Evolutionary conservation across 2,888 invertebrate species (phyloP), one percentile per base, ranked within the genome.

Genomic region (Schrankia costaestrigalis): DNA sequence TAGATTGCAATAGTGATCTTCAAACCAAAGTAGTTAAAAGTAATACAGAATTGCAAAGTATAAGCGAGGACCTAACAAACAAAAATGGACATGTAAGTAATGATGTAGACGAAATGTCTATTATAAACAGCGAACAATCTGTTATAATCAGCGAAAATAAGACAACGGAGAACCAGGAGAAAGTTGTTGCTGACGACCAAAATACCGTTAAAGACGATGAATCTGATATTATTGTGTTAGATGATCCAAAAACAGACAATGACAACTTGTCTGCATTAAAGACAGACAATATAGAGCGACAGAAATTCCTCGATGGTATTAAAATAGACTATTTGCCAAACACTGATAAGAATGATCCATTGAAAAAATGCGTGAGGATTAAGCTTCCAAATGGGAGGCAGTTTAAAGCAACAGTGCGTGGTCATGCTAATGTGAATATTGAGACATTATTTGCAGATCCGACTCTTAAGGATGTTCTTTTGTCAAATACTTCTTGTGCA

Each of bases 381-480:
- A 70, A 56, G 33, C 51, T 84, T 30, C 68, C 78, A 3, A 75
- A 75, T 52, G 79, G 80, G 1, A 78, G 66, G 51, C 38, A 51
- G 21, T 79, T 75, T 32, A 81, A 69, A 64, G 83, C 76, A 5
- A 79, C 80, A 0, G 65, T 84, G 6, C 62, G 57, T 30, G 80
- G 83, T 11, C 64, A 69, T 32, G 40, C 63, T 26, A 42, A 69
- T 26, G 47, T 73, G 3, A 61, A 73, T 34, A 54, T 75, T 24
- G 70, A 78, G 17, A 55, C 65, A 3, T 45, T 86, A 33, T 74
- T 85, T 40, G 39, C 67, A 3, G 57, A 78, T 26, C 77, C 78
- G 3, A 29, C 55, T 5, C 48, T 86, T 21, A 75, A 67, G 61
- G 34, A 62, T 1, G 35, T 74, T 9, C 43, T 86, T 21, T 30